Conservation (phyloP, 1,140 invertebrate genomes). For the Leptopilina boulardi region DNA sequence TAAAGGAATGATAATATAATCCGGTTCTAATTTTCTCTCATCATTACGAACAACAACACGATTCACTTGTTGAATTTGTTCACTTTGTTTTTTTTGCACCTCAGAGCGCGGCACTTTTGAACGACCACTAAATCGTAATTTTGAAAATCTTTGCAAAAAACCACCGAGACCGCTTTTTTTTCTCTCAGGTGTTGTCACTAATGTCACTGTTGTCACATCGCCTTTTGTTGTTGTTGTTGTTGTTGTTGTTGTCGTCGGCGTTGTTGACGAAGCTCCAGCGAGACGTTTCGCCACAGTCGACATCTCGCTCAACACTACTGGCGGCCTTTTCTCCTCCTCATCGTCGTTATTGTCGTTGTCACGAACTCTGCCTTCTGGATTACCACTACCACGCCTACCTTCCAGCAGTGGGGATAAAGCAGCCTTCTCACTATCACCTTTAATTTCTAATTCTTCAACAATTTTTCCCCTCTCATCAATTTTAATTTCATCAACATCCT, state of each 20-base stretch:
- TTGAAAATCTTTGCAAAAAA: conserved; percentile 77
- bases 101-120: conserved; percentile 72
- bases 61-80: conserved; percentile 33
- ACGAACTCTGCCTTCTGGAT: conserved; percentile 52
- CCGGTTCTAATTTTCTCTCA: conserved; percentile 64
- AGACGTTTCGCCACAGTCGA: conserved; percentile 54
- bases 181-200: conserved; percentile 54
- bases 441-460: conserved; percentile 56
- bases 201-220: background rate
- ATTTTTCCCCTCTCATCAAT: conserved; percentile 51
- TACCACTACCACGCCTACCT: conserved; percentile 50
- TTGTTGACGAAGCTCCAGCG: conserved; percentile 15
- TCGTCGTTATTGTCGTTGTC: conserved; percentile 44
- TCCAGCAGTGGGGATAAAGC: conserved; percentile 54
- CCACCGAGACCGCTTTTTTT: conserved; percentile 74
- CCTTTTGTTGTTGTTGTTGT: too few relatives aligned
- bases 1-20: conserved; percentile 75
- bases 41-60: conserved; percentile 41
- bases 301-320: conserved; percentile 60
- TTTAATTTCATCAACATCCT: conserved; percentile 49
- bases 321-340: conserved; percentile 48
- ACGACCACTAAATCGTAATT: conserved; percentile 73
- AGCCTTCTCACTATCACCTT: conserved; percentile 57
- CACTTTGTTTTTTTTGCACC: conserved; percentile 61
- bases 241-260: too few relatives aligned